Base-by-base conservation (phyloP, 2,113 vertebrate genomes). In the Caracal caracal region DNA sequence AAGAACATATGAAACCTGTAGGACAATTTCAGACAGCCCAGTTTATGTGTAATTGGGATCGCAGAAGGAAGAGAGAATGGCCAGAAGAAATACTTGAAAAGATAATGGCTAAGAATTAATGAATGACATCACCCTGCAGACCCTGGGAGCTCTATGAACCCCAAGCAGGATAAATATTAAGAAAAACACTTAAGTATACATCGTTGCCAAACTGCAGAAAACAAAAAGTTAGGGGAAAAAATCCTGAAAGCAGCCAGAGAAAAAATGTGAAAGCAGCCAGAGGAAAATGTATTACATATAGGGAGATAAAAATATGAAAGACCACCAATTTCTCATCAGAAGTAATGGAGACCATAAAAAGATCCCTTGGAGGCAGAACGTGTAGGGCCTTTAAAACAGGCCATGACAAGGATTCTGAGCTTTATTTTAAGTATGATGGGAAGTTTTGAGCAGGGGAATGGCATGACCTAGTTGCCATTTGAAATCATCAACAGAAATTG, bases 201-300 rank as follows among this genome's bases (percentile, higher is more conserved):
- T 73, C 2, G 11, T 89, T 75, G 86, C 35, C 75, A 66, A 81
- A 53, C 53, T 86, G 49, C n/a, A 37, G 26, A 79, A 43, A 81
- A 80, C 13, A 26, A 76, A 89, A 83, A 30, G 75, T 43, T 81
- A 73, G 63, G 65, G 65, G 6, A 51, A 40, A 75, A 68, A 24
- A 19, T 80, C 37, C 89, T 84, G 47, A 96, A 94, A 80, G 20
- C 37, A 88, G 78, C 16, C 22, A 66, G n/a, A 75, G 28, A 66
- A 95, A 96, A 43, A 43, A 43, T 43, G 43, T 80, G 47, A 96
- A 94, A 80, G 20, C 37, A 84, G 78, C 16, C 22, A 66, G n/a
- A 75, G 22, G 59, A 95, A 96, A 85, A 24, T 49, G 5, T 49
- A n/a, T 93, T 56, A 40, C 6, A 82, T 68, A 61, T 28, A 49